Base-by-base conservation (phyloP, 2,888 invertebrate species). In the Philaethria dido region DNA sequence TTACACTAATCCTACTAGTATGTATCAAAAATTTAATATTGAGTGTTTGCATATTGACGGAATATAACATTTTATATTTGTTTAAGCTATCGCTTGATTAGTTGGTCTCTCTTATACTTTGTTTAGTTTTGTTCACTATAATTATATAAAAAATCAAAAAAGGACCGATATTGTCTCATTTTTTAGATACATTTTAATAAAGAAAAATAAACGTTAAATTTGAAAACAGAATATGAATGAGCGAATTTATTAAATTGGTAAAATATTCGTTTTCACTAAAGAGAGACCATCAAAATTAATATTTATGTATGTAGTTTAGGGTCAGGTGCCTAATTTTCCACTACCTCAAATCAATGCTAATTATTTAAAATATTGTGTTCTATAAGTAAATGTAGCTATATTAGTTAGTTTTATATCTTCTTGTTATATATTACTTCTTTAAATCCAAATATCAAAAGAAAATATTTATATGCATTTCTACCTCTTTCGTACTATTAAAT, bases 341-440 rank as follows among this genome's bases (percentile, higher is more conserved):
- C 77, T 77, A 77, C 77, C 77, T 77, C 77, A 77, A 70, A 64
- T 71, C 71, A 66, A 73, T 66, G 70, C 67, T 75, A 69, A 73
- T 73, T 62, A 64, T 62, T 66, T 57, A 57, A 61, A 62, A 68
- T 71, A 66, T 73, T 67, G 64, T 66, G 62, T 69, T 69, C 33
- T 25, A 33, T 69, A 66, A 52, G 50, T 62, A 69, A 42, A 33
- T 55, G 62, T 59, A 66, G 48, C 20, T 64, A 33, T 48, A 68
- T 11, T 64, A 22, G 6, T 57, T 57, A 39, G 39, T 44, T 44
- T 3, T 50, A 29, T 48, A 66, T 18, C 18, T 22, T 47, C 29
- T 45, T 57, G 25, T 50, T 14, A 33, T 47, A 64, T 62, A 57
- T 22, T 44, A 59, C 45, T 29, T 45, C 42, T 22, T 42, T 14